These are phyloP conservation scores for Telmatherina bonti DNA, from an alignment of 2,797 vertebrate genomes.

Conservation along the genomic window DNA sequence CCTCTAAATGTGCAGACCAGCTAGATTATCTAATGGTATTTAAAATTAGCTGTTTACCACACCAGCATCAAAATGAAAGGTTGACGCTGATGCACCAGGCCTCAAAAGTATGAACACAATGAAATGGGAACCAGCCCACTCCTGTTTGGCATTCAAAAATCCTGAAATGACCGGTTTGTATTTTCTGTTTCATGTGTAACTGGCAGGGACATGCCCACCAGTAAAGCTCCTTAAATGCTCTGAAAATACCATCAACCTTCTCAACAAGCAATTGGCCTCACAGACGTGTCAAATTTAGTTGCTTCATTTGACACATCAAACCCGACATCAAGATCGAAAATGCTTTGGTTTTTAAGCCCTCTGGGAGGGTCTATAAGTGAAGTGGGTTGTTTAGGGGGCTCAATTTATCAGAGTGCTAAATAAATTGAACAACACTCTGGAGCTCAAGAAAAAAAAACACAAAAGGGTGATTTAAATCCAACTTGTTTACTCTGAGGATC, in stretches of 20 bases:
- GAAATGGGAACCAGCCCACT: not conserved
- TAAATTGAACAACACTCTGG: constrained; percentile 12
- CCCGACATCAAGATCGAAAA: constrained; percentile 4
- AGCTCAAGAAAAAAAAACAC: constrained; percentile 3
- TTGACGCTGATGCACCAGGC: not conserved
- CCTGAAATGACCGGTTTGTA: not conserved
- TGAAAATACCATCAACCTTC: not conserved
- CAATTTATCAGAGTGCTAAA: not conserved
- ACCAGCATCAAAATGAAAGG: not conserved
- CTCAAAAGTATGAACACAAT: not conserved
- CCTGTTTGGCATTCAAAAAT: constrained; percentile 8
- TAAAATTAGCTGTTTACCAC: not conserved
- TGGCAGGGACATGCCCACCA: too few species aligned
- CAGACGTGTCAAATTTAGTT: not conserved
- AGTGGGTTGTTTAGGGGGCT: too few species aligned
- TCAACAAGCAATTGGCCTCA: constrained; percentile 11
- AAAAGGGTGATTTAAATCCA: constrained; percentile 2
- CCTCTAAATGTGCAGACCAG: not conserved
- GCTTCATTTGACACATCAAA: constrained; percentile 13
- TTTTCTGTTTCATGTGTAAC: not conserved
- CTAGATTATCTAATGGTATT: not conserved
- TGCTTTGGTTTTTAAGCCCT: not conserved
- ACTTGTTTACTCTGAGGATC: not conserved
- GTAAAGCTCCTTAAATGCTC: too few species aligned
- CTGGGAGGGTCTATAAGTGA: not conserved